A percentile compares a stretch with the other conserved stretches of the same genome.
Evolutionary conservation across 2,888 invertebrate species (phyloP).

Genomic region (Lymantria monacha): DNA sequence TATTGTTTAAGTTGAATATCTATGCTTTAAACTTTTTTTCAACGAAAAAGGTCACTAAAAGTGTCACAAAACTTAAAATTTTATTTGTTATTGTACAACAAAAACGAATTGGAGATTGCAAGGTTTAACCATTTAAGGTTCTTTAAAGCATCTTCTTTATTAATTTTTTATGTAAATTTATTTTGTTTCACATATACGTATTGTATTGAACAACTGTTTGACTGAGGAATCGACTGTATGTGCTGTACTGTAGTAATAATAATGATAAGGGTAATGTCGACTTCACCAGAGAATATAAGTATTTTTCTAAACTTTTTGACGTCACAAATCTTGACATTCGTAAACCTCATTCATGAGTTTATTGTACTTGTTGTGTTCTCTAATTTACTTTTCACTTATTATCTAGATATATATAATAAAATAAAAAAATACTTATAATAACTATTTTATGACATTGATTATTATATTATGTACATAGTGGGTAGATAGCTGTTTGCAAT

Average conservation of each 20-base stretch:
- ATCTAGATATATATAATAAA: slow-evolving; percentile 35
- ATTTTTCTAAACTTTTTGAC: slow-evolving; percentile 81
- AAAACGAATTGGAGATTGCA: not conserved
- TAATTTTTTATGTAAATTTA: slow-evolving; percentile 17
- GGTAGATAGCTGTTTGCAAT: slow-evolving; percentile 70
- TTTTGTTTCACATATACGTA: slow-evolving; percentile 31
- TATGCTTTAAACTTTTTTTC: slow-evolving; percentile 49
- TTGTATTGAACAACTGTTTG: slow-evolving; percentile 55
- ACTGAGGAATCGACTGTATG: slow-evolving; percentile 76
- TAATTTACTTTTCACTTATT: slow-evolving; percentile 40
- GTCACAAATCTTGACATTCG: slow-evolving; percentile 56
- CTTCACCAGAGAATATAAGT: slow-evolving; percentile 64
- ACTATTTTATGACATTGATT: slow-evolving; percentile 49
- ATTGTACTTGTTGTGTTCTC: slow-evolving; percentile 61
- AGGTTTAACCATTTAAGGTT: not conserved
- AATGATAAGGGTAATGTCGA: slow-evolving; percentile 68
- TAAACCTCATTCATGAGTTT: slow-evolving; percentile 67
- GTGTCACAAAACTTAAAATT: slow-evolving; percentile 53
- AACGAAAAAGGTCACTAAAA: slow-evolving; percentile 65
- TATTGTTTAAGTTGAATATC: slow-evolving; percentile 31
- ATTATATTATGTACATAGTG: slow-evolving; percentile 31
- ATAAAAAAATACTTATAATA: slow-evolving; percentile 35
- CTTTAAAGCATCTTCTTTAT: slow-evolving; percentile 15
- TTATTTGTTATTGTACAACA: slow-evolving; percentile 21
- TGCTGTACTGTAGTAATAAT: slow-evolving; percentile 49